Evolutionary conservation across 1,140 invertebrate species (phyloP), one percentile per base, ranked within the genome.

Genomic region (Hylaeus volcanicus): DNA sequence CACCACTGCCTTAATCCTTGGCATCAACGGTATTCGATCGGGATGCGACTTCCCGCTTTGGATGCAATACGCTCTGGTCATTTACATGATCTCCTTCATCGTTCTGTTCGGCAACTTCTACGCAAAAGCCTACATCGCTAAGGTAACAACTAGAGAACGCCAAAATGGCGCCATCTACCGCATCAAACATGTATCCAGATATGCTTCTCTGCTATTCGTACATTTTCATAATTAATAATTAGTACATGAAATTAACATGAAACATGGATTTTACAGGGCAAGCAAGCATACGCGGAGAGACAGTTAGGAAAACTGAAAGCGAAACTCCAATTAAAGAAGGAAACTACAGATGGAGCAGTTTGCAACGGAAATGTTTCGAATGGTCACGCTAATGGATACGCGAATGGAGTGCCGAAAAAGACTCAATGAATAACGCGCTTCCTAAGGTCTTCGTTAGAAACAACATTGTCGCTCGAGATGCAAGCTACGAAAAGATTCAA

Each of bases 31-130:
- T 26, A 96, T 99, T 76, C 94, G 96, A 77, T 96, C 96, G 1
- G 96, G 96, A 69, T 99, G 98, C 93, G 96, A 97, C 79, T 98
- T 98, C 91, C 98, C 98, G 0, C 91, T 97, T 41, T 98, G 98
- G 98, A 98, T 99, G 97, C 97, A 98, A 90, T 98, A 97, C 92
- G 96, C 97, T 5, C 95, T 98, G 55, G 96, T 98, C 76, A 93
- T 97, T 81, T 99, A 99, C 93, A 98, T 98, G 96, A 95, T 97
- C 86, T 97, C 97, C 39, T 98, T 98, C 89, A 96, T 98, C 86
- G 95, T 97, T 1, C 95, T 99, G 14, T 99, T 99, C 92, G 96
- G 97, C 80, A 98, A 98, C 92, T 99, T 98, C 93, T 99, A 98
- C 90, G 95, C 95, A 78, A 96, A 97, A 88, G 96, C 96, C 0